phyloP scores from a whole-genome alignment of 2,797 vertebrate genomes.

The Pristis pectinata region DNA sequence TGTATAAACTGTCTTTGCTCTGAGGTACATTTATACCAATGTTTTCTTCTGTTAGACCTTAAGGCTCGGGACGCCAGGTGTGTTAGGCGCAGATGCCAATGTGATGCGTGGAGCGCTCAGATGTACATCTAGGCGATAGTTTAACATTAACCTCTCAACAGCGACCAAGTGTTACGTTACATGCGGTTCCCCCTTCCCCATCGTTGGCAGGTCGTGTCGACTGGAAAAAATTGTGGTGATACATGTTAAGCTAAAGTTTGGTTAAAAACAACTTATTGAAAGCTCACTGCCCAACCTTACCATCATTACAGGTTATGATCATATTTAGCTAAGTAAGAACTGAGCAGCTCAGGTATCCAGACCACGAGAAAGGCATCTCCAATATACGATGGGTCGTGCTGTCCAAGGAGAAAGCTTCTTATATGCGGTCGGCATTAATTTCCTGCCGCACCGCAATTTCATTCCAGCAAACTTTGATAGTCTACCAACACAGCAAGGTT shows the following conservation, averaged over 20 bases:
- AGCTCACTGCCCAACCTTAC: background rate
- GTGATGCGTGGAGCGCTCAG: background rate
- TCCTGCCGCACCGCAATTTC: background rate
- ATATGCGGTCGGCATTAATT: background rate
- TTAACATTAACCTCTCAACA: background rate
- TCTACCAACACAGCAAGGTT: background rate
- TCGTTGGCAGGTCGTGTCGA: background rate
- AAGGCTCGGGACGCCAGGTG: background rate
- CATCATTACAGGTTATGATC: background rate
- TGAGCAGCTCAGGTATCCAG: background rate
- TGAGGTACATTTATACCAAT: slow-evolving; percentile 55
- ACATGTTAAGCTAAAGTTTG: background rate
- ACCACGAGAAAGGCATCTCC: background rate
- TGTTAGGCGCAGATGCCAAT: no score
- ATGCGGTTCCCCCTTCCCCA: background rate
- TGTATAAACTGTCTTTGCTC: slow-evolving; percentile 68
- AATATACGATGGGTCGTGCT: background rate
- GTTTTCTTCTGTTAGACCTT: background rate
- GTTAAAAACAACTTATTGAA: background rate
- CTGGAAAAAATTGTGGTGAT: background rate
- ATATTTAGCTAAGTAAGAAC: background rate
- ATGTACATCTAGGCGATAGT: background rate
- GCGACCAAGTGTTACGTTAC: background rate
- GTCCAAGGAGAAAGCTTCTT: no score
- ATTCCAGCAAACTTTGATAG: background rate